These are phyloP conservation scores for Eubucco bourcierii DNA, from an alignment of 2,113 vertebrate genomes.

Conservation along the genomic window DNA sequence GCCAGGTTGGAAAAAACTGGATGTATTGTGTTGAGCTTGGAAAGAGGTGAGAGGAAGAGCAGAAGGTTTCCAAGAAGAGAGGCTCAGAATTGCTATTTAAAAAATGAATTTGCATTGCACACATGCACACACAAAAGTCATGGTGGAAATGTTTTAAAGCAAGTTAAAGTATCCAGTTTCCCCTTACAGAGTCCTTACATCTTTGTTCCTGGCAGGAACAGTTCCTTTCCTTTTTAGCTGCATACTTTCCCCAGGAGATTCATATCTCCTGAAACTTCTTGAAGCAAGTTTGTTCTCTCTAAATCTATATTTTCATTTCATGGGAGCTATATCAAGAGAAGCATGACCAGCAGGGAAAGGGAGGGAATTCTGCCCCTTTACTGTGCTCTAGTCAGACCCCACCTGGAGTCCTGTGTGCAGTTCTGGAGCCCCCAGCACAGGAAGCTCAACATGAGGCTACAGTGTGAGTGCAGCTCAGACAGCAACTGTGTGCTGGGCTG, in stretches of 20 bases:
- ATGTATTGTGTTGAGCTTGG: rapidly evolving
- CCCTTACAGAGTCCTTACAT: background rate
- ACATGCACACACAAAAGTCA: background rate
- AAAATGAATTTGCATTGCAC: background rate
- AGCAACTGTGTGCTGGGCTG: no score
- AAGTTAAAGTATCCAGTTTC: background rate
- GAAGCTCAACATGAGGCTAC: no score
- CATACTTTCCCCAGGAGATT: background rate
- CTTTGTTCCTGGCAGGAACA: background rate
- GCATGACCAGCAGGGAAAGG: no score
- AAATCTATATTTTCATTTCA: background rate
- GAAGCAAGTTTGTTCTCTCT: background rate
- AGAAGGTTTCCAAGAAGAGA: background rate
- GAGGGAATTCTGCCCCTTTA: no score
- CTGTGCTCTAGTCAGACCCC: no score
- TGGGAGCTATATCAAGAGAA: background rate
- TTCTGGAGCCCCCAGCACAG: no score
- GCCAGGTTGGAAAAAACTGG: background rate
- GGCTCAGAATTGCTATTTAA: background rate
- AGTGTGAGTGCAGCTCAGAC: no score
- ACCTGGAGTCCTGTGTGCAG: no score
- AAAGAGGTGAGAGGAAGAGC: background rate
- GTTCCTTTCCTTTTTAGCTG: background rate
- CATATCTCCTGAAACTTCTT: background rate
- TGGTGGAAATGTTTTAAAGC: background rate